Evolutionary conservation across 2,113 vertebrate genomes (phyloP).

Genomic region (Cnemophilus loriae): DNA sequence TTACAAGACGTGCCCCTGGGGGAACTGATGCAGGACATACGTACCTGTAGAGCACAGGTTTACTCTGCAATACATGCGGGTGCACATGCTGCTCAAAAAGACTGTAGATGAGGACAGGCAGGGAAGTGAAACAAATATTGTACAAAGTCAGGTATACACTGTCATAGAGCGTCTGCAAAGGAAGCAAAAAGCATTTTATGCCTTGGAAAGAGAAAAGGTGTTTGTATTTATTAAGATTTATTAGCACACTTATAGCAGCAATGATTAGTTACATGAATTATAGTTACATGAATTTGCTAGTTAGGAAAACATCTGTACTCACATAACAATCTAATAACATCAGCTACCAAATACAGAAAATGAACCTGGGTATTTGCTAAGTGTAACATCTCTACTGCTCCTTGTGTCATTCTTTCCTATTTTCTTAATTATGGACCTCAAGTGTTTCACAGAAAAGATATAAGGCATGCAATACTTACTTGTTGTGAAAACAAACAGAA

Average conservation of each 20-base stretch:
- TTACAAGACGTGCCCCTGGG: not conserved
- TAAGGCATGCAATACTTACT: slow-evolving; percentile 77
- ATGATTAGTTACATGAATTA: too few species aligned
- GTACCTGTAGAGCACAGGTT: slow-evolving; percentile 92
- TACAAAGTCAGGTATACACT: slow-evolving; percentile 98
- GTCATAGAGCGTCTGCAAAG: slow-evolving; percentile 93
- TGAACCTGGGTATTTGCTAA: not conserved
- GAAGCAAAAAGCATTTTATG: slow-evolving; percentile 21
- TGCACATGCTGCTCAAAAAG: slow-evolving; percentile 97
- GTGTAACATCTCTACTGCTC: not conserved
- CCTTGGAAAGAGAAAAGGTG: not conserved
- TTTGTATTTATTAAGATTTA: not conserved
- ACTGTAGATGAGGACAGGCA: slow-evolving; percentile 97
- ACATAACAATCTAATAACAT: not conserved
- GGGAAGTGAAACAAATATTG: slow-evolving; percentile 99
- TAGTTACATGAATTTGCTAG: not conserved
- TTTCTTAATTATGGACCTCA: not conserved
- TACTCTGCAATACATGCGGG: slow-evolving; percentile 89
- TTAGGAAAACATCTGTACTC: not conserved
- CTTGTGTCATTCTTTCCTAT: not conserved
- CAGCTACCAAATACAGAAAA: not conserved
- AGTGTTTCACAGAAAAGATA: not conserved
- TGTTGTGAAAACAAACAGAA: slow-evolving; percentile 99
- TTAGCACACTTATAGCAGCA: not conserved
- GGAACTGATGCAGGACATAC: not conserved